Conservation (phyloP, 2,888 invertebrate species). For the Nephrotoma guestfalica region DNA sequence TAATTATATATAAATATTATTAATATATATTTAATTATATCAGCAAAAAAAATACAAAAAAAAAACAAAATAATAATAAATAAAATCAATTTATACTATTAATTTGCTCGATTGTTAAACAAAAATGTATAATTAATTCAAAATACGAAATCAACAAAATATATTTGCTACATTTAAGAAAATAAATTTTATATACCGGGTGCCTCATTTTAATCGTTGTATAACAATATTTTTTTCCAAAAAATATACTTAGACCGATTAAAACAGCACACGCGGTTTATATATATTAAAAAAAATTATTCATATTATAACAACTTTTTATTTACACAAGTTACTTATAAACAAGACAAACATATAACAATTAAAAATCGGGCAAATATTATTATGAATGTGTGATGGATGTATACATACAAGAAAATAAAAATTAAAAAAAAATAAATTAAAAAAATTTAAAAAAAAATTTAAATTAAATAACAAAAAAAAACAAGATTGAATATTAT, state of each 20-base stretch:
- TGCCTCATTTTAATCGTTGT: no score
- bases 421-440: slow-evolving; percentile 10
- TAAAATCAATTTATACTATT: background rate
- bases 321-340: background rate
- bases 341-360: background rate
- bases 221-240: no score
- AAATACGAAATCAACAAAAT: background rate
- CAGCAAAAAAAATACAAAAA: background rate
- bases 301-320: background rate
- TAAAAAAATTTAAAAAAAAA: background rate
- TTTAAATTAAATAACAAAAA: slow-evolving; percentile 4
- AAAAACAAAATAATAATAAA: background rate
- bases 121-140: background rate
- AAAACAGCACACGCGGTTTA: background rate
- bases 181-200: background rate
- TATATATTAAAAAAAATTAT: background rate
- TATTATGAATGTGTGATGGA: slow-evolving; percentile 44
- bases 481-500: slow-evolving; percentile 13
- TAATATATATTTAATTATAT: background rate
- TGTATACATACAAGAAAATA: slow-evolving; percentile 43
- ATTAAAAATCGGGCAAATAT: background rate
- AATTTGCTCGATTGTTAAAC: background rate
- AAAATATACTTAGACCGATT: no score
- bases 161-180: background rate
- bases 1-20: slow-evolving; percentile 22